These are phyloP conservation scores for Platyrinchus mystaceus DNA, from an alignment of 2,797 vertebrate species.

Conservation along the genomic window DNA sequence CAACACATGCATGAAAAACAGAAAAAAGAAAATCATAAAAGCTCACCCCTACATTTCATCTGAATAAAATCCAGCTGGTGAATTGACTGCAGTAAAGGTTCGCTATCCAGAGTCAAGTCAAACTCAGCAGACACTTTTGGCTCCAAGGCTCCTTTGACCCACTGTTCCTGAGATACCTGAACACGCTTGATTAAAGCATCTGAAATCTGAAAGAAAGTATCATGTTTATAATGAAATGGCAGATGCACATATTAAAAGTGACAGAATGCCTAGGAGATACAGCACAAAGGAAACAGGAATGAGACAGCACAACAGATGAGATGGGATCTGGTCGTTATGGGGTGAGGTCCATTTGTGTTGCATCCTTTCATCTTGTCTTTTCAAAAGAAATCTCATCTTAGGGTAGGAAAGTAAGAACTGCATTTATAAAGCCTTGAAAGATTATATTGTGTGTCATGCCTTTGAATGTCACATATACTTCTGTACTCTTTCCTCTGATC, in stretches of 20 bases:
- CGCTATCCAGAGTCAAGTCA: constrained; percentile 90
- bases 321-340: neutral
- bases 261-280: neutral
- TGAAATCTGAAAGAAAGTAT: constrained; percentile 84
- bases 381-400: neutral
- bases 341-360: neutral
- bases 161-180: constrained; percentile 93
- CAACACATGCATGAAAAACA: neutral
- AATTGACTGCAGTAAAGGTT: constrained; percentile 91
- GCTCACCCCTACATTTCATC: constrained; percentile 93
- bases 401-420: neutral
- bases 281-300: neutral
- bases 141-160: constrained; percentile 96
- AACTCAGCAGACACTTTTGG: constrained; percentile 95
- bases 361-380: neutral
- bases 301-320: neutral
- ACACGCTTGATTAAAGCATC: constrained; percentile 96
- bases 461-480: neutral
- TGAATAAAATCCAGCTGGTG: constrained; percentile 96
- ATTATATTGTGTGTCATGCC: neutral
- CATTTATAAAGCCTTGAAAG: neutral
- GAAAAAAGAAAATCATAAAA: constrained; percentile 38
- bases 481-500: neutral
- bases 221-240: neutral
- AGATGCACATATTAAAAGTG: neutral